Conservation (phyloP, 2,888 invertebrate genomes). For the Adelognathus sp. region DNA sequence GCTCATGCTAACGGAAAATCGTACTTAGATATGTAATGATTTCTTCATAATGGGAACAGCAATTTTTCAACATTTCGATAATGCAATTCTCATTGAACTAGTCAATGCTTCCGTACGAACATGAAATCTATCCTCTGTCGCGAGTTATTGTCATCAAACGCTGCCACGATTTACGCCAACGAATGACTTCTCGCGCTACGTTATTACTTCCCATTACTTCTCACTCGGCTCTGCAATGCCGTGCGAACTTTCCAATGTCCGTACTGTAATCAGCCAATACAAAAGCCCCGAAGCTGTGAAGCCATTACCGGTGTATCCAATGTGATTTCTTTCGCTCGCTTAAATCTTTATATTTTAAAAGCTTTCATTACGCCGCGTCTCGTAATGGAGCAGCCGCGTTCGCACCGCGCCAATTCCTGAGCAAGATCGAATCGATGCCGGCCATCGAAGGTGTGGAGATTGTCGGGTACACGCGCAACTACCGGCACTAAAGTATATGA, state of each 20-base stretch:
- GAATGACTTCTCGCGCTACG: background rate
- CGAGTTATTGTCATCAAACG: too few relatives aligned
- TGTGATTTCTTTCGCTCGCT: background rate
- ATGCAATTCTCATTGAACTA: too few relatives aligned
- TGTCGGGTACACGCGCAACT: slow-evolving; percentile 27
- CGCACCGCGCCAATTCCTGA: background rate
- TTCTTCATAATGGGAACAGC: too few relatives aligned
- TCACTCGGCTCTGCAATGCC: background rate
- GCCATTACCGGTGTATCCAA: background rate
- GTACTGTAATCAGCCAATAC: background rate
- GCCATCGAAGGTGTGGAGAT: slow-evolving; percentile 46
- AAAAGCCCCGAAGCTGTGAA: background rate
- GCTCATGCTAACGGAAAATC: too few relatives aligned
- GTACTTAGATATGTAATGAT: too few relatives aligned
- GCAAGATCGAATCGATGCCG: slow-evolving; percentile 32
- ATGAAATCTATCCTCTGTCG: too few relatives aligned
- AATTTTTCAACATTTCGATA: too few relatives aligned
- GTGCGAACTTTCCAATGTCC: background rate
- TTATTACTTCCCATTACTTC: background rate
- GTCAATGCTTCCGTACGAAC: too few relatives aligned
- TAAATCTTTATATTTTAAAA: slow-evolving; percentile 35
- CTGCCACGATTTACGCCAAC: too few relatives aligned
- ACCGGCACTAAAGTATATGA: slow-evolving; percentile 38
- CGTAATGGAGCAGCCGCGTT: background rate
- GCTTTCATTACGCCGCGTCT: slow-evolving; percentile 28